Evolutionary conservation across 2,888 invertebrate species (phyloP).

Genomic region (Dione vanillae): DNA sequence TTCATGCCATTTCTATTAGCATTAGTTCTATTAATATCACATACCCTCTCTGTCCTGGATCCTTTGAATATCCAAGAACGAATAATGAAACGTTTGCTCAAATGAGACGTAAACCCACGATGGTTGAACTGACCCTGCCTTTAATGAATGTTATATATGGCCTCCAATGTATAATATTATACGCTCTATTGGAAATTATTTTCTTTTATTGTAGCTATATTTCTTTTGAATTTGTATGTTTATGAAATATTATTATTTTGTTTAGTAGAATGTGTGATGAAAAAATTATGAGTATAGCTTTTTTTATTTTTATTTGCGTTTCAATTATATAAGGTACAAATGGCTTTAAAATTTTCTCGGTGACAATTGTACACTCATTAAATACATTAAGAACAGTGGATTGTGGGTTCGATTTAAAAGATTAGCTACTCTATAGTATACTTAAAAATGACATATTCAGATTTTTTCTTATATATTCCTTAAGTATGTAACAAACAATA

Average conservation of each 20-base stretch:
- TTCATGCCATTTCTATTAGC: neutral
- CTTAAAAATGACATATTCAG: too few relatives aligned
- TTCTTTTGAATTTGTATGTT: neutral
- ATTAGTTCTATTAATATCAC: neutral
- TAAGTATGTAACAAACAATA: too few relatives aligned
- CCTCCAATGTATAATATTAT: conserved; percentile 9
- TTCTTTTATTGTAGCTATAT: neutral
- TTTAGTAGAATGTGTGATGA: neutral
- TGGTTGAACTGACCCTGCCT: conserved; percentile 2
- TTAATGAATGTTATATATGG: conserved; percentile 15
- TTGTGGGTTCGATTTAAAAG: too few relatives aligned
- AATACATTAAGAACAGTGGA: too few relatives aligned
- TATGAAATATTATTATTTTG: neutral
- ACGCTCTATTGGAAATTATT: conserved; percentile 6
- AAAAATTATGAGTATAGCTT: neutral
- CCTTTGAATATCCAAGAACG: conserved; percentile 45
- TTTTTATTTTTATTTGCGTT: too few relatives aligned
- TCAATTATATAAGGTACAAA: too few relatives aligned
- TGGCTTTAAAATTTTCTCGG: too few relatives aligned
- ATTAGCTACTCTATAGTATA: too few relatives aligned
- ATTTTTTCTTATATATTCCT: too few relatives aligned
- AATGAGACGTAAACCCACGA: conserved; percentile 33
- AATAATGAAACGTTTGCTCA: conserved; percentile 37
- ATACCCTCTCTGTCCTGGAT: conserved; percentile 34
- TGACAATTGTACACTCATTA: too few relatives aligned